Evolutionary conservation across 2,797 vertebrate genomes (phyloP), one percentile per base, ranked within the genome.

Genomic region (Onychomys leucogaster): DNA sequence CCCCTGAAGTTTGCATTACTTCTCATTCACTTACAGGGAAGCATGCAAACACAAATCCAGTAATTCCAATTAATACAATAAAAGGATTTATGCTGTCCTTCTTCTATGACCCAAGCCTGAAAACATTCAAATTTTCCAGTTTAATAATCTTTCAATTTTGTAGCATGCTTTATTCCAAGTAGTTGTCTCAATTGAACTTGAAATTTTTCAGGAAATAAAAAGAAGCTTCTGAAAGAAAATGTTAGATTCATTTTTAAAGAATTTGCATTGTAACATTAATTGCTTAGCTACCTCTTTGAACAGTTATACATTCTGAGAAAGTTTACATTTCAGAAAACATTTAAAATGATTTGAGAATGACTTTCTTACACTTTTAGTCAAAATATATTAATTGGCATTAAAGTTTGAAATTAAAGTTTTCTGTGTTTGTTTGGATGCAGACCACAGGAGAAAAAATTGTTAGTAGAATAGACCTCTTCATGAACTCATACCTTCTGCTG

Each of bases 141-240:
- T 90, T 6, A 81, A 89, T 96, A 52, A 91, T 92, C 84, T 95
- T 91, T 10, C 29, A 73, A 17, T 71, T 93, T 93, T 96, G 57
- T 75, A 95, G 92, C 4, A 1, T 83, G 55, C 41, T 96, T 95
- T 96, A 82, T 96, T 96, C 27, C 59, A 43, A 83, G 34, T 17
- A 32, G 17, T 91, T 92, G 4, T 97, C n/a, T 63, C 96, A 92
- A 94, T 96, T 34, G 90, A 88, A 96, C 52, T 37, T 90, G 91
- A 97, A 97, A 96, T 41, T 90, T 61, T 52, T 57, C 52, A 91
- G 5, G 81, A 92, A 83, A 6, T 94, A 17, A 97, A 98, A 97
- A 95, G 52, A 61, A 96, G 46, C 14, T 96, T 93, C 92, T 52
- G 78, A 93, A n/a, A n/a, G n/a, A n/a, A n/a, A 96, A 10, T 75